Evolutionary conservation across 1,140 invertebrate genomes (phyloP).

Genomic region (Plutomurus gul): DNA sequence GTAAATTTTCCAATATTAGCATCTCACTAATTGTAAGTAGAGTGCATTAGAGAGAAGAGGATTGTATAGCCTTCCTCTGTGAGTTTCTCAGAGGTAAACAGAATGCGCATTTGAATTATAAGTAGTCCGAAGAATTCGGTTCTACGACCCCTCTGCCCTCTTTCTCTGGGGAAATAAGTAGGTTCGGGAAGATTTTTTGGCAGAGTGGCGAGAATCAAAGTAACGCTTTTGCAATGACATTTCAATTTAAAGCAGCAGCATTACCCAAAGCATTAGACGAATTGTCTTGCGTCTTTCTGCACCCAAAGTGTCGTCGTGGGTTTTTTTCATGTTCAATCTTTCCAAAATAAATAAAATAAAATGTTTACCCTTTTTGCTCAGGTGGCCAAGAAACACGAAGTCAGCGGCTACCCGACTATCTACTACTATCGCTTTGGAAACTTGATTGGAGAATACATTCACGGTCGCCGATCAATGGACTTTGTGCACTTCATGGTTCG

Average conservation of each 20-base stretch:
- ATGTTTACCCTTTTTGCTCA: neutral
- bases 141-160: neutral
- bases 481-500: constrained; percentile 62
- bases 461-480: constrained; percentile 59
- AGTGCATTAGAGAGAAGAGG: neutral
- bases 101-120: no score
- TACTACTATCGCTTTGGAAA: constrained; percentile 59
- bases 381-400: constrained; percentile 51
- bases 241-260: neutral
- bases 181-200: neutral
- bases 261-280: neutral
- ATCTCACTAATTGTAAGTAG: neutral
- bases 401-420: constrained; percentile 57
- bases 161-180: neutral
- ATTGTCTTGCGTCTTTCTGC: neutral
- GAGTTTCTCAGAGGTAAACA: no score
- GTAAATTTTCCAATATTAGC: no score
- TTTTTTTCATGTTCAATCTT: neutral
- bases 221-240: neutral
- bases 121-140: no score
- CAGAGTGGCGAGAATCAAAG: neutral
- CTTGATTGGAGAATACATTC: constrained; percentile 59
- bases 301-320: no score
- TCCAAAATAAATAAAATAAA: neutral
- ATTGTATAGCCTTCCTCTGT: no score